A percentile compares a stretch with the other conserved stretches of the same genome.
Conservation (phyloP, 1,140 invertebrate species). For the Planococcus citri region DNA sequence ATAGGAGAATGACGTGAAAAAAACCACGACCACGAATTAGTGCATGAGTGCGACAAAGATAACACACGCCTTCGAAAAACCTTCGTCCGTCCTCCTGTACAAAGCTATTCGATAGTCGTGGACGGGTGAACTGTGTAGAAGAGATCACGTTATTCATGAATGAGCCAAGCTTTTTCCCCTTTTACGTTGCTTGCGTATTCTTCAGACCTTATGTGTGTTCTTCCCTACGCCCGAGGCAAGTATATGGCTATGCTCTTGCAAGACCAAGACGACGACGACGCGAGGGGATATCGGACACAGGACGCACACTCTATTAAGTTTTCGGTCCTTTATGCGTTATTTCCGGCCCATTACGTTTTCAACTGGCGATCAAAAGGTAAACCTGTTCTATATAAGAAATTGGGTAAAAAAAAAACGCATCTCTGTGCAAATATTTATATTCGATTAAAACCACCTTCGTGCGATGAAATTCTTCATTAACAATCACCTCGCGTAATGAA, state of each 20-base stretch:
- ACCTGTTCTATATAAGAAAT: background rate
- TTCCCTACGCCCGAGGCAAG: background rate
- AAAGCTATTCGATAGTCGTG: background rate
- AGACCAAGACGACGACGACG: background rate
- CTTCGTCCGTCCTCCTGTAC: background rate
- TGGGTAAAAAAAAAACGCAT: too few relatives aligned
- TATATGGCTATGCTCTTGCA: background rate
- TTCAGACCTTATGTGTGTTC: background rate
- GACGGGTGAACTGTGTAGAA: background rate
- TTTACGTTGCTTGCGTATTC: background rate
- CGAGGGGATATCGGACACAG: background rate
- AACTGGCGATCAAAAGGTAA: background rate
- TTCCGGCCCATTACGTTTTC: background rate
- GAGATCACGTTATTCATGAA: conserved; percentile 12
- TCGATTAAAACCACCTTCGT: too few relatives aligned
- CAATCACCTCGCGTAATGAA: background rate
- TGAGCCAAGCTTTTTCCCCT: conserved; percentile 14
- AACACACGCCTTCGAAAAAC: background rate
- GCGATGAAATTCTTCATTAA: background rate
- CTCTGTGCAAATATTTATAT: too few relatives aligned
- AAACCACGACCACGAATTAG: background rate
- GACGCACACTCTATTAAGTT: conserved; percentile 18
- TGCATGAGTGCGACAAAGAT: background rate
- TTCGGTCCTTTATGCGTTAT: conserved; percentile 17
- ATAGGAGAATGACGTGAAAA: background rate